These are phyloP conservation scores for Xenentodon cancila DNA, from an alignment of 2,797 vertebrate genomes.

Conservation along the genomic window DNA sequence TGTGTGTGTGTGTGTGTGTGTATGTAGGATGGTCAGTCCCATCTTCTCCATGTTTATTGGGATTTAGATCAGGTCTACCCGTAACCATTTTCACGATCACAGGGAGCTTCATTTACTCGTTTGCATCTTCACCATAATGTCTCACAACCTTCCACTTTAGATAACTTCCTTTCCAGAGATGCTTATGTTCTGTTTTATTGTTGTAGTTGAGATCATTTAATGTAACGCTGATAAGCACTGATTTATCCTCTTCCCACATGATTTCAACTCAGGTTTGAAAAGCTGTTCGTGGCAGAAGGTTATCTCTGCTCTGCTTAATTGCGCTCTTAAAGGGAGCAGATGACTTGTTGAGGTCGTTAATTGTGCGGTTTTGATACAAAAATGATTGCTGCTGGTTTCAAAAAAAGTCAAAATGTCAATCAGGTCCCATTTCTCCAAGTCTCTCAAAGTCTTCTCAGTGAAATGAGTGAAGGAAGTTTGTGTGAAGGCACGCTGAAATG, in stretches of 20 bases:
- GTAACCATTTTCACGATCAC: conserved; percentile 17
- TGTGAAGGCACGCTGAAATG: conserved; percentile 15
- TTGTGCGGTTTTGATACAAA: conserved; percentile 20
- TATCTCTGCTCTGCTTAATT: conserved; percentile 35
- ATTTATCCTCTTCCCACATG: conserved; percentile 5
- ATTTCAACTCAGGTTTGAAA: background rate
- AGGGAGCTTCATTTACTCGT: conserved; percentile 44
- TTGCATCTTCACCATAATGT: conserved; percentile 30
- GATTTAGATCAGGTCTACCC: conserved; percentile 28
- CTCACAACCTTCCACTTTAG: conserved; percentile 3
- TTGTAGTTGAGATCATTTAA: conserved; percentile 7
- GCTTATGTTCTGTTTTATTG: conserved; percentile 18
- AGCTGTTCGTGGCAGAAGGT: background rate
- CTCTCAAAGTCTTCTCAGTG: conserved; percentile 39
- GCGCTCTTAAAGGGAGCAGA: conserved; percentile 3
- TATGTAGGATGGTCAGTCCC: conserved; percentile 13
- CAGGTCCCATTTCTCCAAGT: conserved; percentile 4
- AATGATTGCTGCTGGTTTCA: conserved; percentile 33
- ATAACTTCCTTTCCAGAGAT: conserved; percentile 16
- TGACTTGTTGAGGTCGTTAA: conserved; percentile 30
- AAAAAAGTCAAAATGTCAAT: conserved; percentile 24
- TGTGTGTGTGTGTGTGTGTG: background rate
- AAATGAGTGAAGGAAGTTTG: conserved; percentile 40
- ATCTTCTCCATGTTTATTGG: conserved; percentile 21
- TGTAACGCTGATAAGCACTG: background rate